phyloP scores from a whole-genome alignment of 2,113 vertebrate species.

The Odocoileus virginianus region DNA sequence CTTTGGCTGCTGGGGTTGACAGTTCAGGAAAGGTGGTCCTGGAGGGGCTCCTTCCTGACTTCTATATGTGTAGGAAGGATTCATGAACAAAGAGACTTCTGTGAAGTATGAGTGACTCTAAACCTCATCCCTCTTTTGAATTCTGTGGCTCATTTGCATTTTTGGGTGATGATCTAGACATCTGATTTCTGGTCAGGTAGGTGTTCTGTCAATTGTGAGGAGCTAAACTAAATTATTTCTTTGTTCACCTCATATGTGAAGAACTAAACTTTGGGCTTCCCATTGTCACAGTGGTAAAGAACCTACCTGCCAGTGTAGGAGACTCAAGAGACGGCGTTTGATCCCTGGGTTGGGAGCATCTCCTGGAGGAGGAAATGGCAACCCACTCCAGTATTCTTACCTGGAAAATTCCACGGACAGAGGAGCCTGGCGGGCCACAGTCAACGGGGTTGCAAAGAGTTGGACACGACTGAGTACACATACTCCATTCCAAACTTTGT shows the following conservation, averaged over 20 bases:
- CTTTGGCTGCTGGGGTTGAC: not conserved
- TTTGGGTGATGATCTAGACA: not conserved
- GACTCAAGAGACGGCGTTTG: not conserved
- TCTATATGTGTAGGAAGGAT: not conserved
- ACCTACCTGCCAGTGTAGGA: not conserved
- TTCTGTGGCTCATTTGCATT: not conserved
- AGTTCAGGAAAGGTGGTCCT: not conserved
- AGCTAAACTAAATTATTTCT: not conserved
- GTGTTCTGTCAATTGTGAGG: not conserved
- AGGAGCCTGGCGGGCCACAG: not conserved
- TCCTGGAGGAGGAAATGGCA: not conserved
- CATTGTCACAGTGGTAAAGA: not conserved
- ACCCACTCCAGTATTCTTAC: not conserved
- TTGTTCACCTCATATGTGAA: not conserved
- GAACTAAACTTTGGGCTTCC: not conserved
- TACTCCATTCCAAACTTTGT: not conserved
- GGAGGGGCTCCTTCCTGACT: not conserved
- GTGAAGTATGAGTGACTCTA: not conserved
- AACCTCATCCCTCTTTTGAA: not conserved
- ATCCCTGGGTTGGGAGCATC: not conserved
- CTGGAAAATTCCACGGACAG: not conserved
- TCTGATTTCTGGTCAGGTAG: not conserved
- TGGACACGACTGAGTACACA: not conserved
- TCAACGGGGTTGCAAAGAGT: not conserved
- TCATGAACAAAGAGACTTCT: not conserved